Evolutionary conservation across 1,140 invertebrate species (phyloP).

Genomic region (Psilanteris sp.): DNA sequence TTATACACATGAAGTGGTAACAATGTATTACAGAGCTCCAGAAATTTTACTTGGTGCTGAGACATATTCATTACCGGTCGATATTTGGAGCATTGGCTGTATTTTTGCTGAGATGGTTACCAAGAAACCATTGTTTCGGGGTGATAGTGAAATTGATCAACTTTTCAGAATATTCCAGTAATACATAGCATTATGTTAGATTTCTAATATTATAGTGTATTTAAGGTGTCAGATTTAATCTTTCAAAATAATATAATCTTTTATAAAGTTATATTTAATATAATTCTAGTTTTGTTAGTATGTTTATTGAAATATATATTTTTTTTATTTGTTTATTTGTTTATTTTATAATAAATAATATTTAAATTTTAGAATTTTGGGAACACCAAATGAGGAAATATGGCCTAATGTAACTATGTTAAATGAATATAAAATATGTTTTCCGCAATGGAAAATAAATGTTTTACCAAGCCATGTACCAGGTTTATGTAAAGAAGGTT

Average conservation of each 20-base stretch:
- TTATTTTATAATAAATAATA: not conserved
- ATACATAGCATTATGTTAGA: too few species aligned
- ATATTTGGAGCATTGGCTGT: conserved; percentile 98
- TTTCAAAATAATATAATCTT: too few species aligned
- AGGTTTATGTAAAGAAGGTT: conserved; percentile 82
- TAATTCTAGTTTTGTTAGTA: too few species aligned
- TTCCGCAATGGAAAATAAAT: conserved; percentile 91
- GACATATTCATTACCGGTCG: conserved; percentile 95
- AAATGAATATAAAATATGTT: conserved; percentile 91
- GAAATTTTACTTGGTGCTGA: conserved; percentile 95
- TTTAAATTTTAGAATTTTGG: conserved; percentile 85
- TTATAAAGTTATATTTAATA: too few species aligned
- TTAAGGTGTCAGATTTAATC: too few species aligned
- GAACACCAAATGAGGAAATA: conserved; percentile 91
- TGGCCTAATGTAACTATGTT: conserved; percentile 93
- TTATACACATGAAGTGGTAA: conserved; percentile 99
- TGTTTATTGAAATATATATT: too few species aligned
- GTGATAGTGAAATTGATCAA: conserved; percentile 98
- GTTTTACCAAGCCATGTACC: conserved; percentile 83
- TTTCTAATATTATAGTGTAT: not conserved
- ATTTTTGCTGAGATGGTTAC: conserved; percentile 98
- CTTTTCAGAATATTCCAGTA: conserved; percentile 92
- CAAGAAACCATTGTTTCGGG: conserved; percentile 94
- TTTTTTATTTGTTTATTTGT: not conserved
- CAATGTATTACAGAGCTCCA: conserved; percentile 98